A percentile compares a stretch with the other conserved stretches of the same genome.
Conservation (phyloP, 2,797 vertebrate genomes). For the Trichosurus vulpecula region DNA sequence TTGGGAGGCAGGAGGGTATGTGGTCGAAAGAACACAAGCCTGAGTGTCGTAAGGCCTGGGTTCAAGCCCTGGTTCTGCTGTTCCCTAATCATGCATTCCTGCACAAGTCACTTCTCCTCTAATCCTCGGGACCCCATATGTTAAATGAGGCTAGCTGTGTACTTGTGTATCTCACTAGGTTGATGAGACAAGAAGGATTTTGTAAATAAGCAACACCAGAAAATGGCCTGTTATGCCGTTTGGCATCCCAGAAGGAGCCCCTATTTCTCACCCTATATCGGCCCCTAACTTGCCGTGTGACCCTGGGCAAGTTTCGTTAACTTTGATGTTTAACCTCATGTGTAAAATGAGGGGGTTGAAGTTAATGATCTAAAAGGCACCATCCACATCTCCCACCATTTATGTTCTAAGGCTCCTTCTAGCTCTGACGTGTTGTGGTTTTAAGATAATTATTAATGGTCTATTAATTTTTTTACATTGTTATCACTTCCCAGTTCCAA, state of each 20-base stretch:
- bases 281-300: background rate
- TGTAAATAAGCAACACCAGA: background rate
- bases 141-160: background rate
- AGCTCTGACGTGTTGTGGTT: background rate
- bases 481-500: background rate
- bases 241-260: background rate
- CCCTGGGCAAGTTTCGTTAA: background rate
- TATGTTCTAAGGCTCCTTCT: background rate
- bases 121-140: rapidly evolving
- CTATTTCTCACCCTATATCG: background rate
- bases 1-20: background rate
- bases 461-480: background rate
- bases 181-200: background rate
- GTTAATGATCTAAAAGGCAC: background rate
- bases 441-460: background rate
- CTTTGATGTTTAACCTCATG: background rate
- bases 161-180: background rate
- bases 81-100: background rate
- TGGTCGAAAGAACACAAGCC: background rate
- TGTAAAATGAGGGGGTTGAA: background rate
- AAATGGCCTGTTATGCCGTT: background rate
- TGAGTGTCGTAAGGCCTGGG: background rate
- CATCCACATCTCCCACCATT: background rate
- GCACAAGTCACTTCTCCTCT: background rate
- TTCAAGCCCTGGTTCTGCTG: background rate